A percentile compares a stretch with the other conserved stretches of the same genome.
phyloP scores from a whole-genome alignment of 53 echinoderm and acorn worm genomes.

The Echinometra lucunter region DNA sequence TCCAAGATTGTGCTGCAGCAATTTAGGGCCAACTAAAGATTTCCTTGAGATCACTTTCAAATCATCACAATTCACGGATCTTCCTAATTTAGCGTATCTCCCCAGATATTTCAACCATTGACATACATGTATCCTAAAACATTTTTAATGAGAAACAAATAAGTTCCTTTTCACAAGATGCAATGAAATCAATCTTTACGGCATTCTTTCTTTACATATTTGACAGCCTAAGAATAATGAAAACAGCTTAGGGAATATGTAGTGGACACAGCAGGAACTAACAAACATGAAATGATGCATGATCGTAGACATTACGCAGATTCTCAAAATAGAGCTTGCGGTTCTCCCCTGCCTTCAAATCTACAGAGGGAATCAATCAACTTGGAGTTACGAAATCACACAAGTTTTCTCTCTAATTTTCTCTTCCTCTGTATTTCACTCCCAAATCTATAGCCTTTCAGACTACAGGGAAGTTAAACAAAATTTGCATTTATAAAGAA shows the following conservation, averaged over 20 bases:
- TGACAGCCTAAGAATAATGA: neutral
- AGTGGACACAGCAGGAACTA: slow-evolving; percentile 25
- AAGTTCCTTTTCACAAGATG: neutral
- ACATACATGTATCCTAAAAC: neutral
- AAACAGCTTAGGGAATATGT: neutral
- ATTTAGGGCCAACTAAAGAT: too few species aligned
- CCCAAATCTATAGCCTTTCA: neutral
- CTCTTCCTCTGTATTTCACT: slow-evolving; percentile 1
- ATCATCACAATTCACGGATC: neutral
- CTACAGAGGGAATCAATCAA: slow-evolving; percentile 35
- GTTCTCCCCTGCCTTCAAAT: slow-evolving; percentile 44
- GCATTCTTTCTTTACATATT: neutral
- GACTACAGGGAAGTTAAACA: too few species aligned
- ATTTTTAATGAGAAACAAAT: neutral
- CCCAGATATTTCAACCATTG: neutral
- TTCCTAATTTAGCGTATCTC: neutral
- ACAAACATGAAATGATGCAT: slow-evolving; percentile 55
- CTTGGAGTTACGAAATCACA: slow-evolving; percentile 19
- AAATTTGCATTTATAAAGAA: too few species aligned
- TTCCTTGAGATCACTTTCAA: neutral
- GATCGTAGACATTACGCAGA: slow-evolving; percentile 18
- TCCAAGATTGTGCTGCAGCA: too few species aligned
- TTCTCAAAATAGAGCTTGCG: slow-evolving; percentile 46
- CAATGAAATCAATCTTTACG: neutral
- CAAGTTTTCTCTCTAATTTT: slow-evolving; percentile 48